phyloP scores from a whole-genome alignment of 2,797 vertebrate species.

The Ataeniobius toweri region DNA sequence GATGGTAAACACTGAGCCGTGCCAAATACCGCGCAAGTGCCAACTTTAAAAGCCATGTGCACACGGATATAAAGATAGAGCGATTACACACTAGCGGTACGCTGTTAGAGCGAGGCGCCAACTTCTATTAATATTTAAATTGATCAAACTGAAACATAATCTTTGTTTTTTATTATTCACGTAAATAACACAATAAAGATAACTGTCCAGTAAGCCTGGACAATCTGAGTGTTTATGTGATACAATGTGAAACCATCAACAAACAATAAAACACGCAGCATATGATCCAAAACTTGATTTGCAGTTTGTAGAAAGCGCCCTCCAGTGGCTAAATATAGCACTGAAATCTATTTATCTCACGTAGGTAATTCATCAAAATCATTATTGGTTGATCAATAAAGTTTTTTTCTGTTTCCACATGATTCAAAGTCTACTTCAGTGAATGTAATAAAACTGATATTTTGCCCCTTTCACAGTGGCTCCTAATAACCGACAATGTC shows the following conservation, averaged over 20 bases:
- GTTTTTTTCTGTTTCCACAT: neutral
- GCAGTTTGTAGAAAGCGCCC: slow-evolving; percentile 45
- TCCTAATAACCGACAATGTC: too few species aligned
- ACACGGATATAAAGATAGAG: slow-evolving; percentile 33
- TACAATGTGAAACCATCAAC: neutral
- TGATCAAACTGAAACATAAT: neutral
- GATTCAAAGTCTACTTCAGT: neutral
- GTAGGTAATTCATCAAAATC: neutral
- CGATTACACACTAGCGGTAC: neutral
- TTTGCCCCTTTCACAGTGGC: too few species aligned
- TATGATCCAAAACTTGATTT: neutral
- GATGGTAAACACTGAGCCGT: slow-evolving; percentile 53
- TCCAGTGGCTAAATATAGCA: slow-evolving; percentile 31
- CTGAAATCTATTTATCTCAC: neutral
- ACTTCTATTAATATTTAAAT: neutral
- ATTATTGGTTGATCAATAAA: neutral
- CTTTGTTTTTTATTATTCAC: neutral
- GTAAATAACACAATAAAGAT: rapidly evolving
- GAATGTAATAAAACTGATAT: neutral
- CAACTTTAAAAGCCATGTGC: slow-evolving; percentile 54
- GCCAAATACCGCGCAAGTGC: slow-evolving; percentile 47
- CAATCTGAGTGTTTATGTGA: neutral
- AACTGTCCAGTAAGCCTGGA: neutral
- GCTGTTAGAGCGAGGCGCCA: neutral
- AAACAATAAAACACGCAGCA: slow-evolving; percentile 1